Base-by-base conservation (phyloP, 2,888 invertebrate species). In the Ectemnius cavifrons region DNA sequence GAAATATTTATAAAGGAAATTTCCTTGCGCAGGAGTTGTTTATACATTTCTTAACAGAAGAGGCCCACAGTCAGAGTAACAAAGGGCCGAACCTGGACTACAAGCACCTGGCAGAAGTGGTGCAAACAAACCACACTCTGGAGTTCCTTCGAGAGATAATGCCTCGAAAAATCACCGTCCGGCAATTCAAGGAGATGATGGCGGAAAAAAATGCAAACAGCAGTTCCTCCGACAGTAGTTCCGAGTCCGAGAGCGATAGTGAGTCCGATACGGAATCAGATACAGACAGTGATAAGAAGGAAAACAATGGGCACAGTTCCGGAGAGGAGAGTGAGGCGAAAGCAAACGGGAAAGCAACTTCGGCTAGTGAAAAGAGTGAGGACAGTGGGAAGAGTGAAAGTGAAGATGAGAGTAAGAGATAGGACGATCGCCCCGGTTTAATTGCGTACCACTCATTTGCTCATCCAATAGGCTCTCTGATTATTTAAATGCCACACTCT, bases 111-210 rank as follows among this genome's bases (percentile, higher is more conserved):
- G 94, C 95, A 0, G 94, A 95, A 73, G 93, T 95, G 0, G 95
- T 95, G 0, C 94, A 95, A 85, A 92, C 93, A 3, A 94, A 94
- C 77, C 94, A 94, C 62, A 93, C 93, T 0, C 92, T 95, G 81
- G 94, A 94, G 79, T 95, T 96, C 85, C 90, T 95, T 1, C 92
- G 94, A 76, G 95, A 95, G 89, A 95, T 95, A 77, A 94, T 95
- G 92, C 95, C 95, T 0, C 92, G 93, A 75, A 95, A 95, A 87
- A 95, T 95, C 62, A 94, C 95, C 0, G 95, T 95, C 0, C 91
- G 92, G 49, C 93, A 95, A 84, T 95, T 92, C 75, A 94, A 94
- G 85, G 93, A 94, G 84, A 91, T 95, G 75, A 93, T 95, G 93
- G 93, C 93, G 0, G 94, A 92, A 69, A 94, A 93, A 80, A 89